phyloP scores from a whole-genome alignment of 1,140 invertebrate species.

The Panagrolaimus sp. region DNA sequence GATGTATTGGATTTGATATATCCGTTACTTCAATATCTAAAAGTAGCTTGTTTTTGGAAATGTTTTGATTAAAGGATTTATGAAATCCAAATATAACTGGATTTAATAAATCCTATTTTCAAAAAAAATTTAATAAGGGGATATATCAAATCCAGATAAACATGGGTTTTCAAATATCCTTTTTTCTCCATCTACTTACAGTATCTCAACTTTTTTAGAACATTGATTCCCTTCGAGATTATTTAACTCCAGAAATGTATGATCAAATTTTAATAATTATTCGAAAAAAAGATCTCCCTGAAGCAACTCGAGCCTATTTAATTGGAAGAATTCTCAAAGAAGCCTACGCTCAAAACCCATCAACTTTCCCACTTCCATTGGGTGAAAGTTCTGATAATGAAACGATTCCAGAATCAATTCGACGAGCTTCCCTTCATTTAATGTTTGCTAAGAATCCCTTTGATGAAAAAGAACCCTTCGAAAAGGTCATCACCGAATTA shows the following conservation, averaged over 20 bases:
- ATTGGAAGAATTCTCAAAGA: conserved; percentile 6
- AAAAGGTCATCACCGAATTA: not conserved
- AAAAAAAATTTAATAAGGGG: too few relatives aligned
- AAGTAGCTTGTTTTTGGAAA: too few relatives aligned
- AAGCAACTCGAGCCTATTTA: conserved; percentile 1
- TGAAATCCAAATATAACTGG: too few relatives aligned
- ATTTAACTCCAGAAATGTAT: conserved; percentile 7
- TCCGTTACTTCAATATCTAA: too few relatives aligned
- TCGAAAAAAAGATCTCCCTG: not conserved
- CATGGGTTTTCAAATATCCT: too few relatives aligned
- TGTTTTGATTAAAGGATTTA: too few relatives aligned
- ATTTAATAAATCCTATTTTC: too few relatives aligned
- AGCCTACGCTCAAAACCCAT: not conserved
- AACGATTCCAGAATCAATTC: conserved; percentile 1
- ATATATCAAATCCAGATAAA: too few relatives aligned
- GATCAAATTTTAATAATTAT: not conserved
- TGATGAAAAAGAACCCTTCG: conserved; percentile 3
- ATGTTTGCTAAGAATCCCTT: conserved; percentile 7
- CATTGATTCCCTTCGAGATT: conserved; percentile 14
- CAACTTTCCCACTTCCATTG: conserved; percentile 3
- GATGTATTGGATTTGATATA: too few relatives aligned
- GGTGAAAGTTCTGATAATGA: conserved; percentile 3
- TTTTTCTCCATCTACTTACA: not conserved
- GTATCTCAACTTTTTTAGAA: not conserved
- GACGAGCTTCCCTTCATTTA: not conserved